phyloP scores from a whole-genome alignment of 35 echinoderm and acorn worm genomes.

The Hemicentrotus pulcherrimus region DNA sequence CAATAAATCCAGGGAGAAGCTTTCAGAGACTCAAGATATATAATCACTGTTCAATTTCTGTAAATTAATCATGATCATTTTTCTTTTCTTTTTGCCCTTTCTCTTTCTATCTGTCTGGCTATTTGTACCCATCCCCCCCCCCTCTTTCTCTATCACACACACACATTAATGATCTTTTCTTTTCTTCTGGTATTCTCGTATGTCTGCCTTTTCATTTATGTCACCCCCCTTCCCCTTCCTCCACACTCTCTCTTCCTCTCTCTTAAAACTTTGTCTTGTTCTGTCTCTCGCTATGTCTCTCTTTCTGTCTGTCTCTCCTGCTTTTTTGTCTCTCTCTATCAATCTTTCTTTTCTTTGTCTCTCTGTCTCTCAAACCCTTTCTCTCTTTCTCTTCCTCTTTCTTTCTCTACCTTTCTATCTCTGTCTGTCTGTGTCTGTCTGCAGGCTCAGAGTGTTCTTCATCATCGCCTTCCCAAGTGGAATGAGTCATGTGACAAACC shows the following conservation, averaged over 20 bases:
- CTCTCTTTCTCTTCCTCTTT: not conserved
- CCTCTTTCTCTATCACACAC: not conserved
- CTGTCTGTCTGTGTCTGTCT: not conserved
- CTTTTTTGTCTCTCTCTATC: no score
- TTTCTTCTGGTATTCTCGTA: not conserved
- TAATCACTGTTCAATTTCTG: not conserved
- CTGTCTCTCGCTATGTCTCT: not conserved
- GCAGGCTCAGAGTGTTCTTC: constrained; percentile 91
- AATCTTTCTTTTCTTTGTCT: not conserved
- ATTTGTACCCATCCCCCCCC: not conserved
- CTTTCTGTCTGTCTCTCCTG: not conserved
- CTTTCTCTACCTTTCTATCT: not conserved
- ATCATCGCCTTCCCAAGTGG: constrained; percentile 89
- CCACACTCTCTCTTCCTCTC: not conserved
- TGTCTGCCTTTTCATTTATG: not conserved
- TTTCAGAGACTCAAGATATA: no score
- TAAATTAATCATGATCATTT: not conserved
- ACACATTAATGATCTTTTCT: no score
- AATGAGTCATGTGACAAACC: constrained; percentile 76
- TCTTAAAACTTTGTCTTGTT: not conserved
- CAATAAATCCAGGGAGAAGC: no score
- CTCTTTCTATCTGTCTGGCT: not conserved
- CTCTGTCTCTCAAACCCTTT: not conserved
- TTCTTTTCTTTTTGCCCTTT: not conserved
- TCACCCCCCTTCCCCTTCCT: no score